Percentiles rank a stretch among this genome's conserved stretches.
Conservation (phyloP, 2,888 invertebrate species). For the Chloroclystis v-ata region DNA sequence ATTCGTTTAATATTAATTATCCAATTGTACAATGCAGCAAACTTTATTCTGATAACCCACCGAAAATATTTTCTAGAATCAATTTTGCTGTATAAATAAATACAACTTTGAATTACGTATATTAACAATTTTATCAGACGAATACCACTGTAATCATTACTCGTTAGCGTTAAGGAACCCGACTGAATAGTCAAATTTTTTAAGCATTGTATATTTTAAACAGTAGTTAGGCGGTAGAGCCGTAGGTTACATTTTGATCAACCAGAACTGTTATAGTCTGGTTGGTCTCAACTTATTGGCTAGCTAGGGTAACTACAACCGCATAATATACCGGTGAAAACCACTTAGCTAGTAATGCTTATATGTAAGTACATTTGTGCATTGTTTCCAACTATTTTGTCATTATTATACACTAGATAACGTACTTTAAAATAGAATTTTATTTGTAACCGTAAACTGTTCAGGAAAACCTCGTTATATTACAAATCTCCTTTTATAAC, state of each 20-base stretch:
- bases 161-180: conserved; percentile 66
- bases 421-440: too few relatives aligned
- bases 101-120: too few relatives aligned
- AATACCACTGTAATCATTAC: conserved; percentile 33
- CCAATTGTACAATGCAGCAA: too few relatives aligned
- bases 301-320: conserved; percentile 8
- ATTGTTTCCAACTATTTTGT: neutral
- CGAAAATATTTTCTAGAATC: too few relatives aligned
- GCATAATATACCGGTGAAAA: conserved; percentile 8
- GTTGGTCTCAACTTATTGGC: conserved; percentile 10
- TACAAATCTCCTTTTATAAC: too few relatives aligned
- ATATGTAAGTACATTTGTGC: neutral
- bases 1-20: too few relatives aligned
- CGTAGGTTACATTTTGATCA: conserved; percentile 50
- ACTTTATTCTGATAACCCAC: too few relatives aligned
- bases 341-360: conserved; percentile 2
- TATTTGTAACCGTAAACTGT: too few relatives aligned
- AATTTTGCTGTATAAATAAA: too few relatives aligned
- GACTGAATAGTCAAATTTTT: conserved; percentile 77
- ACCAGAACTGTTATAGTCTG: conserved; percentile 29
- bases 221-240: conserved; percentile 51
- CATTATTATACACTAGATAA: neutral
- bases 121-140: neutral
- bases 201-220: conserved; percentile 59
- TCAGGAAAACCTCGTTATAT: too few relatives aligned